A percentile compares a stretch with the other conserved stretches of the same genome.
Conservation (phyloP, 2,797 vertebrate species). For the Poecilia gillii region DNA sequence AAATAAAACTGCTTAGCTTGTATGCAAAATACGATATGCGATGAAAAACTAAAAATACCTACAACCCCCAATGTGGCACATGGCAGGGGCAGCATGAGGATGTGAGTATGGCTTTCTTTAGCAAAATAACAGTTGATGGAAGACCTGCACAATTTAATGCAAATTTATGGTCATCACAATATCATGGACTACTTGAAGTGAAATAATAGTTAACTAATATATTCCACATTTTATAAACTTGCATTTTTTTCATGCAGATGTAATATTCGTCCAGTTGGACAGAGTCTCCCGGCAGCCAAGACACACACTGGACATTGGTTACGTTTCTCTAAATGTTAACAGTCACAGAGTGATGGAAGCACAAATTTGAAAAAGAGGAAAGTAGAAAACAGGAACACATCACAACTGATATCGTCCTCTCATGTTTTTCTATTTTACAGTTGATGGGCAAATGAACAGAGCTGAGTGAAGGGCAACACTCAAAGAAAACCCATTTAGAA, state of each 20-base stretch:
- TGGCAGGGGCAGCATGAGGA: not conserved
- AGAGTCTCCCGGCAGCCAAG: not conserved
- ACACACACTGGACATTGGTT: not conserved
- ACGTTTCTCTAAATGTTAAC: not conserved
- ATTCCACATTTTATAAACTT: not conserved
- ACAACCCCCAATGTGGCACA: not conserved
- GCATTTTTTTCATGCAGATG: not conserved
- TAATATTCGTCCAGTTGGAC: not conserved
- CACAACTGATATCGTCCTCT: not conserved
- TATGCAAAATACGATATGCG: not conserved
- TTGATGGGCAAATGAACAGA: not conserved
- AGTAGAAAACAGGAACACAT: not conserved
- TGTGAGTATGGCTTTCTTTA: not conserved
- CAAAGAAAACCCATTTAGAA: not conserved
- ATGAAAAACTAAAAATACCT: not conserved
- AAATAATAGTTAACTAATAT: not conserved
- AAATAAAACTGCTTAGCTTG: not conserved
- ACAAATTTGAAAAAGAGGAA: not conserved
- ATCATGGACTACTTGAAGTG: not conserved
- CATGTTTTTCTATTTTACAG: not conserved
- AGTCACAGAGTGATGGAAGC: not conserved
- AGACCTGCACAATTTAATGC: not conserved
- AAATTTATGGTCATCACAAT: not conserved
- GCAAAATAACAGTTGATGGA: not conserved
- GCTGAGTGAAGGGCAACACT: not conserved